These are phyloP conservation scores for Tauraco erythrolophus DNA, from an alignment of 2,113 vertebrate species.

Conservation along the genomic window DNA sequence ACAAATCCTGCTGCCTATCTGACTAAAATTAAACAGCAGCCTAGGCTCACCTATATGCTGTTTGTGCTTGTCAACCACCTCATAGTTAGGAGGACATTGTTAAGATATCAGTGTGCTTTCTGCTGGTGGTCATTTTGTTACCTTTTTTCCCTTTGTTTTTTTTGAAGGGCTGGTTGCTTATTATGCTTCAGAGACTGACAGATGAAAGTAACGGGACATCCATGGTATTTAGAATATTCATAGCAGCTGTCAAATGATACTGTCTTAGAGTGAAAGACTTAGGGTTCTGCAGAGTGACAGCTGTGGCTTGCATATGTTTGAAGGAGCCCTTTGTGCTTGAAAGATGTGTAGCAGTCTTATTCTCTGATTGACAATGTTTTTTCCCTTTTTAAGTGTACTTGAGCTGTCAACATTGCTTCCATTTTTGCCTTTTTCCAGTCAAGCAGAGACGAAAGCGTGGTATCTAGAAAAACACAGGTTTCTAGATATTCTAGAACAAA, in stretches of 20 bases:
- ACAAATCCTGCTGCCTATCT: background rate
- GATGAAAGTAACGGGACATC: background rate
- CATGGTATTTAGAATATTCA: background rate
- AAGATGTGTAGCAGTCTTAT: background rate
- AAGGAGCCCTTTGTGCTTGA: background rate
- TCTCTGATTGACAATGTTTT: background rate
- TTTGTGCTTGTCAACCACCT: background rate
- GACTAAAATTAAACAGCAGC: background rate
- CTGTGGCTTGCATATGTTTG: background rate
- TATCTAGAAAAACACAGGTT: background rate
- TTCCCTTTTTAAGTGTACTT: background rate
- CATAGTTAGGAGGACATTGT: background rate
- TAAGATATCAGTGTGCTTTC: background rate
- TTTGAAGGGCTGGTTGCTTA: background rate
- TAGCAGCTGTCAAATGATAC: background rate
- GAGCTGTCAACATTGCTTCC: background rate
- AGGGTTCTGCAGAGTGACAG: background rate
- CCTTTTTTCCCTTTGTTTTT: background rate
- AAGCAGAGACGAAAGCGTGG: background rate
- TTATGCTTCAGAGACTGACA: background rate
- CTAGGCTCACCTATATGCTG: background rate
- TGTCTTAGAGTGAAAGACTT: background rate
- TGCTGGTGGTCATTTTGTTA: background rate
- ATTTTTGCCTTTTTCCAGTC: background rate
- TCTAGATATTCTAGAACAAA: background rate